Base-by-base conservation (phyloP, 2,113 vertebrate species). In the Fregata magnificens region DNA sequence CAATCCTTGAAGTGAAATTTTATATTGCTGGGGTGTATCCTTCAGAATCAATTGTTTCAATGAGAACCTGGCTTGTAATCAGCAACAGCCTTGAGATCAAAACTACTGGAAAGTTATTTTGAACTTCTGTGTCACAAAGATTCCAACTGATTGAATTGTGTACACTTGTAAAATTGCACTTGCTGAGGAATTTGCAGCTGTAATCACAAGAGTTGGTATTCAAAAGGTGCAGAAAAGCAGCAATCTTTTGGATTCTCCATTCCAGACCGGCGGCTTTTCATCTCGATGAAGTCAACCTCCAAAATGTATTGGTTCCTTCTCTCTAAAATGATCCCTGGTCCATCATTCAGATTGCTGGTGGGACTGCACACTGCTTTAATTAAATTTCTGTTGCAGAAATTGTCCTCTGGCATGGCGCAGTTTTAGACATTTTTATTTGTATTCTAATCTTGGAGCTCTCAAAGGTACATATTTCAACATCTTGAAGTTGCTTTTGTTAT, bases 391-490 rank as follows among this genome's bases (percentile, higher is more conserved):
- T 98, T 97, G 97, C 67, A 94, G 66, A 97, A 97, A 74, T 96
- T 97, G 92, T 97, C 93, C 95, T 98, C 86, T 87, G 95, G 98
- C 97, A 98, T 98, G 98, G 90, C 38, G 1, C 97, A 93, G 87
- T 96, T 94, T 94, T 98, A 96, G 96, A 97, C 82, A 86, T 94
- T 97, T 98, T 97, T 97, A 97, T 98, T 98, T 98, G 88, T 97
- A 94, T 96, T 95, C 69, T 97, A 97, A 95, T 90, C 77, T 96
- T 94, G 96, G 93, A 96, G 82, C 91, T 97, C 92, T 93, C 85
- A 97, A 97, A 98, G 93, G 88, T 98, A 98, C 91, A 94, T 97
- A 95, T 98, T 98, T 97, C 96, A 97, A 97, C 96, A 98, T 96
- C 97, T 95, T 95, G 80, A 97, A 93, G 79, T 98, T 97, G 94